Conservation (phyloP, 2,888 invertebrate genomes). For the Caenorhabditis virilis region DNA sequence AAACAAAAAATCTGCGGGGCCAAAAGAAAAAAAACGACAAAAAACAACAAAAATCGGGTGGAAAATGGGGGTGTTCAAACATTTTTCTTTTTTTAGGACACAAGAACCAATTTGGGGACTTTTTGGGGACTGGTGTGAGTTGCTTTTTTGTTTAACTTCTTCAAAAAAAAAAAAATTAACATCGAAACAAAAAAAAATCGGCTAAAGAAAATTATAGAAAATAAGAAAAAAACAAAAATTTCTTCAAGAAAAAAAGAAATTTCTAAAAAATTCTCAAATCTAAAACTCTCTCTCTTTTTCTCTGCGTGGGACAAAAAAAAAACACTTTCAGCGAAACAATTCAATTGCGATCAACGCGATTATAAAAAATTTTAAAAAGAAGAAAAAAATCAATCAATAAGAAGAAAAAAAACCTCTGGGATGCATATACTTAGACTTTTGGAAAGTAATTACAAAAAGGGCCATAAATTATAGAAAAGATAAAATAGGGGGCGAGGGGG, state of each 20-base stretch:
- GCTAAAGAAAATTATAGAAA: too few relatives aligned
- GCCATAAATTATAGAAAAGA: not conserved
- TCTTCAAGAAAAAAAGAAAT: too few relatives aligned
- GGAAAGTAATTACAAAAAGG: not conserved
- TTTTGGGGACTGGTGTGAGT: not conserved
- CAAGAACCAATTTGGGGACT: not conserved
- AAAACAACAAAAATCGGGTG: conserved; percentile 9
- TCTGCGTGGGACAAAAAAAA: too few relatives aligned
- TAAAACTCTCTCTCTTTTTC: too few relatives aligned
- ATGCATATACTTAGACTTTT: too few relatives aligned
- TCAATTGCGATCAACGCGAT: conserved; percentile 18
- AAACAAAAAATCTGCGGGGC: not conserved
- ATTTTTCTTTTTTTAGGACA: not conserved
- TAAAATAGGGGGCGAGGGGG: not conserved
- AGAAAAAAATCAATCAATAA: conserved; percentile 1
- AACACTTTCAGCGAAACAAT: not conserved
- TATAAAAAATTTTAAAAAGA: not conserved
- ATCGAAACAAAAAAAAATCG: too few relatives aligned
- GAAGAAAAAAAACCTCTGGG: not conserved
- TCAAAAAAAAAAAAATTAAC: conserved; percentile 3
- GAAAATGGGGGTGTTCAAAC: conserved; percentile 2
- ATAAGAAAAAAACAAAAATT: too few relatives aligned
- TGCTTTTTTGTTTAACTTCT: too few relatives aligned
- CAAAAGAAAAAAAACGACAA: conserved; percentile 10
- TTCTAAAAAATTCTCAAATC: too few relatives aligned